Evolutionary conservation across 2,888 invertebrate genomes (phyloP).

Genomic region (Agonopterix subpropinquella): DNA sequence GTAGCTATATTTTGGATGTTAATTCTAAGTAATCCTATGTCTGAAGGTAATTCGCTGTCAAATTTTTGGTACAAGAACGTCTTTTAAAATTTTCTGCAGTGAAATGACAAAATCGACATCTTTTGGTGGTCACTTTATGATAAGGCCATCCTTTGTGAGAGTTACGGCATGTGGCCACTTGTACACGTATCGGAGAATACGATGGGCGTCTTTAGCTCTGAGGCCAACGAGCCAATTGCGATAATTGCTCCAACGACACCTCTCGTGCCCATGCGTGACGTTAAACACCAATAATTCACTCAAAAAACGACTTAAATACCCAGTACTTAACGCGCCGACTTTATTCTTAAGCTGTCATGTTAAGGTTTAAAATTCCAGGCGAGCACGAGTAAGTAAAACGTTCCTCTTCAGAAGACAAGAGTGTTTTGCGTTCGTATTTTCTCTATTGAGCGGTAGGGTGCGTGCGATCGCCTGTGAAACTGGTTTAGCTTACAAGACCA

Average conservation of each 20-base stretch:
- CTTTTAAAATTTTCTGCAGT: too few species aligned
- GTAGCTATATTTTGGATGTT: too few species aligned
- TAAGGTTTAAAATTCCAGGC: constrained; percentile 37
- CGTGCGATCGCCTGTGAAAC: constrained; percentile 59
- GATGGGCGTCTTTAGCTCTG: constrained; percentile 65
- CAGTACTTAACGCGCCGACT: constrained; percentile 25
- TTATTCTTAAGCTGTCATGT: constrained; percentile 23
- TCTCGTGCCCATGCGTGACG: constrained; percentile 66
- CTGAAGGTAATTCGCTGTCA: too few species aligned
- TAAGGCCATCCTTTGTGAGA: not conserved
- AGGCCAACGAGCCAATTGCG: constrained; percentile 71
- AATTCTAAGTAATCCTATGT: too few species aligned
- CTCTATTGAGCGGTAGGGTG: constrained; percentile 28
- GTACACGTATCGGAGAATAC: constrained; percentile 34
- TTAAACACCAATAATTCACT: constrained; percentile 37
- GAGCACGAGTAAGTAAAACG: constrained; percentile 26
- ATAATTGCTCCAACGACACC: constrained; percentile 71
- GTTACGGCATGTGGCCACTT: constrained; percentile 10
- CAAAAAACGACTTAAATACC: constrained; percentile 40
- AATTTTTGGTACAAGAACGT: too few species aligned
- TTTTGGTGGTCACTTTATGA: too few species aligned
- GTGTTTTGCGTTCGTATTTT: constrained; percentile 27
- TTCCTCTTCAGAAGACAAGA: constrained; percentile 32
- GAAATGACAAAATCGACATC: too few species aligned
- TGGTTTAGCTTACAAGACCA: constrained; percentile 62